Evolutionary conservation across 2,888 invertebrate genomes (phyloP).

Genomic region (Netelia inedita): DNA sequence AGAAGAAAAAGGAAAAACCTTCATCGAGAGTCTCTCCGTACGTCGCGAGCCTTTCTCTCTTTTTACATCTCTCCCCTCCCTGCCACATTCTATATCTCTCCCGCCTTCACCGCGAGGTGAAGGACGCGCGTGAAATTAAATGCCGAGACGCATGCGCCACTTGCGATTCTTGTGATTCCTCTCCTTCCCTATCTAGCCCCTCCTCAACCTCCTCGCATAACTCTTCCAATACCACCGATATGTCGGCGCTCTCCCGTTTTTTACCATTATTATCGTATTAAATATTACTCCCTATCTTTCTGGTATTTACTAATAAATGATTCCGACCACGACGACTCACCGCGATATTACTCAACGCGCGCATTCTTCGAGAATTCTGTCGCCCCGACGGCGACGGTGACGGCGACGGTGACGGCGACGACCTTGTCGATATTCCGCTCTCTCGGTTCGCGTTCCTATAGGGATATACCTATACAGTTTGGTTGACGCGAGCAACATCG

Average conservation of each 20-base stretch:
- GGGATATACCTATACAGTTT: too few relatives aligned
- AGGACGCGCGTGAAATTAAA: slow-evolving; percentile 73
- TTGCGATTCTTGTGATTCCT: slow-evolving; percentile 25
- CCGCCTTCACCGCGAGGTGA: slow-evolving; percentile 72
- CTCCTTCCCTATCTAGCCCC: not conserved
- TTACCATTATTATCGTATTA: too few relatives aligned
- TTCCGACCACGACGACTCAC: too few relatives aligned
- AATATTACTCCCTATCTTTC: too few relatives aligned
- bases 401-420: not conserved
- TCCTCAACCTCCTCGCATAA: too few relatives aligned
- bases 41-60: slow-evolving; percentile 35
- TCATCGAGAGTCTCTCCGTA: slow-evolving; percentile 2
- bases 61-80: not conserved
- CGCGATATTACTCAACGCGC: too few relatives aligned
- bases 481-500: too few relatives aligned
- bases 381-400: not conserved
- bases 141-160: slow-evolving; percentile 68
- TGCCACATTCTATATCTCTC: slow-evolving; percentile 25
- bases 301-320: too few relatives aligned
- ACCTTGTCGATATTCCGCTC: slow-evolving; percentile 35
- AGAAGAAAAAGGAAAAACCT: not conserved
- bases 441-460: not conserved
- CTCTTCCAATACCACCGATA: too few relatives aligned
- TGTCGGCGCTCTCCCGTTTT: too few relatives aligned
- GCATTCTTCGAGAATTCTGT: slow-evolving; percentile 1